Evolutionary conservation across 2,888 invertebrate genomes (phyloP).

Genomic region (Aleiodes leptofemur): DNA sequence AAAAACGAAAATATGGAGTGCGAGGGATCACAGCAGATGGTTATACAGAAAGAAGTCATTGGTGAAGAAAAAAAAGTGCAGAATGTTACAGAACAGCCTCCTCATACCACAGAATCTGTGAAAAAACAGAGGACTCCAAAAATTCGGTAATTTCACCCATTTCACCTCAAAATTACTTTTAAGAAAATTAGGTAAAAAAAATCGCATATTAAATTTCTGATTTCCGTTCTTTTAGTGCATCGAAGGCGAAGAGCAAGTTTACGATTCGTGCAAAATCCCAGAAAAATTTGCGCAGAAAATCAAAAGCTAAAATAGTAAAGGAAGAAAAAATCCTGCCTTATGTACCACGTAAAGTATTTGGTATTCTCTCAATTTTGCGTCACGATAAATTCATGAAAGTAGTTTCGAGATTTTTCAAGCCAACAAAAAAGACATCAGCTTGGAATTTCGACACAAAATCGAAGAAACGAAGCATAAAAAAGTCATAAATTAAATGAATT

Average conservation of each 20-base stretch:
- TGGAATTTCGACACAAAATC: constrained; percentile 25
- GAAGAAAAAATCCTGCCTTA: constrained; percentile 22
- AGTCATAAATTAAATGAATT: constrained; percentile 21
- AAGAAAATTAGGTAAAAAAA: neutral
- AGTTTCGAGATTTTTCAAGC: constrained; percentile 49
- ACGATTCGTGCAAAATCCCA: constrained; percentile 29
- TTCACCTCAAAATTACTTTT: neutral
- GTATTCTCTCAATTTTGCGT: constrained; percentile 47
- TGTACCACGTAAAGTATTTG: constrained; percentile 46
- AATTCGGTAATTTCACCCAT: neutral
- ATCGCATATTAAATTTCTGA: too few relatives aligned
- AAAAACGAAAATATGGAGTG: constrained; percentile 15
- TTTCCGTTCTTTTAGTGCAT: constrained; percentile 16
- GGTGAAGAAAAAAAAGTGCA: neutral
- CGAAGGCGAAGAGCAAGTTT: constrained; percentile 38
- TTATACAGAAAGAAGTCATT: neutral
- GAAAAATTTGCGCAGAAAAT: constrained; percentile 7
- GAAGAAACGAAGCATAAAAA: constrained; percentile 11
- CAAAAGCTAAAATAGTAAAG: neutral
- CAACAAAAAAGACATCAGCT: constrained; percentile 11
- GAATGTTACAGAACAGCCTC: neutral
- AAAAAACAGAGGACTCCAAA: neutral
- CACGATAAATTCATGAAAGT: constrained; percentile 51
- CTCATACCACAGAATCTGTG: neutral
- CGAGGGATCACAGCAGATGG: neutral